These are phyloP conservation scores for Dione juno DNA, from an alignment of 2,888 invertebrate genomes.

Conservation along the genomic window DNA sequence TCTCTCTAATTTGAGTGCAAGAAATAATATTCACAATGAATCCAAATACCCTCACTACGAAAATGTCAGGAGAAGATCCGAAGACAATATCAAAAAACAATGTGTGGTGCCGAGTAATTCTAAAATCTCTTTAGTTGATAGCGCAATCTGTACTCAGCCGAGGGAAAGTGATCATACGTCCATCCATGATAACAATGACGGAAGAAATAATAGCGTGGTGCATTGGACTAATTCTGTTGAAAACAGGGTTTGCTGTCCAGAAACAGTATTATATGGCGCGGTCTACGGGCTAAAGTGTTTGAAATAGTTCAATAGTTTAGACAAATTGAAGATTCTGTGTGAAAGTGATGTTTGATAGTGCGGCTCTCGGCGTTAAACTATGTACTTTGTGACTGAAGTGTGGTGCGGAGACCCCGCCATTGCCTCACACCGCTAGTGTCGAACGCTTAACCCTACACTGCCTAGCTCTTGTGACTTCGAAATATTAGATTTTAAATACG, in stretches of 20 bases:
- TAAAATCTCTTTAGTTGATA: conserved; percentile 7
- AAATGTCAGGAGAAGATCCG: conserved; percentile 35
- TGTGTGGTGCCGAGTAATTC: conserved; percentile 12
- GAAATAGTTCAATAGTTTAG: conserved; percentile 24
- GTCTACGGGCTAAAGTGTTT: conserved; percentile 38
- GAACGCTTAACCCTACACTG: conserved; percentile 45
- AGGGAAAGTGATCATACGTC: conserved; percentile 25
- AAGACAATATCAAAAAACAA: conserved; percentile 34
- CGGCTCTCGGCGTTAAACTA: conserved; percentile 20
- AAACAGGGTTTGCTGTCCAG: conserved; percentile 38
- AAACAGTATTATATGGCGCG: conserved; percentile 38
- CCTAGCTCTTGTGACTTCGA: conserved; percentile 42
- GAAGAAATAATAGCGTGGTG: conserved; percentile 20
- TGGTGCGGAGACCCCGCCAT: conserved; percentile 30
- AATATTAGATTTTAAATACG: conserved; percentile 37
- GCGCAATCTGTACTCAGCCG: conserved; percentile 36
- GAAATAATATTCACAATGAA: background rate
- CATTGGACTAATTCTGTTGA: conserved; percentile 42
- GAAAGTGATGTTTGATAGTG: conserved; percentile 28
- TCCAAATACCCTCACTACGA: conserved; percentile 12
- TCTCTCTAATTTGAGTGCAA: conserved; percentile 25
- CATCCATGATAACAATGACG: background rate
- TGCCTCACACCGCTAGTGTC: conserved; percentile 39
- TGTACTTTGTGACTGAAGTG: conserved; percentile 24
- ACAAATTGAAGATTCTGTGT: conserved; percentile 11